Conservation (phyloP, 1,140 invertebrate species). For the Leguminivora glycinivorella region DNA sequence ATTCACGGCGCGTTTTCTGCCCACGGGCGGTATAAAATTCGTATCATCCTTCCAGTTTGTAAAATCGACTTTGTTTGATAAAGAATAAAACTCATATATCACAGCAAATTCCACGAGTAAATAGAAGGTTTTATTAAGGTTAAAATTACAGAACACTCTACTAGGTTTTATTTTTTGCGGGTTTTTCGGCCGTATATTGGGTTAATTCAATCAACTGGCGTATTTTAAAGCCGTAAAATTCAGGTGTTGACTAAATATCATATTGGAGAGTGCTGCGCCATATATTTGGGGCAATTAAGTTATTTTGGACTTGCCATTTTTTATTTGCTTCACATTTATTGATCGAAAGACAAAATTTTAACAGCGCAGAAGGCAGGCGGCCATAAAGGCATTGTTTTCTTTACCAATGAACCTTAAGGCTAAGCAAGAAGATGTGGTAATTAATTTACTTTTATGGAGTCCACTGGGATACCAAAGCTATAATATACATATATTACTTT, state of each 20-base stretch:
- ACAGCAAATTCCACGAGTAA: background rate
- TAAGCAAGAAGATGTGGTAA: too few relatives aligned
- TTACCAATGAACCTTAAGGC: too few relatives aligned
- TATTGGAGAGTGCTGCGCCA: background rate
- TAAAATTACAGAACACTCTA: background rate
- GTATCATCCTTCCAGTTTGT: background rate
- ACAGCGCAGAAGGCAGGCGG: too few relatives aligned
- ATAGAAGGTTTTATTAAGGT: background rate
- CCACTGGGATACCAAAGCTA: too few relatives aligned
- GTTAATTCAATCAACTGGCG: background rate
- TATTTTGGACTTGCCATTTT: too few relatives aligned
- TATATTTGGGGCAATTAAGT: background rate
- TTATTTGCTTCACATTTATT: too few relatives aligned
- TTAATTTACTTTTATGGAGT: too few relatives aligned
- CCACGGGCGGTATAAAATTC: constrained; percentile 13
- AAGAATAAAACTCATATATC: background rate
- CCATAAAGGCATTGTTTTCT: too few relatives aligned
- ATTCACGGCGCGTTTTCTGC: constrained; percentile 16
- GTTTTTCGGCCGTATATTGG: constrained; percentile 3
- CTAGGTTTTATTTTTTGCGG: background rate
- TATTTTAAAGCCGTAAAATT: constrained; percentile 16
- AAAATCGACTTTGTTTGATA: background rate
- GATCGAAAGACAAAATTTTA: too few relatives aligned
- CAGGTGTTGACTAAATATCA: background rate
- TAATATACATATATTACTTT: too few relatives aligned